phyloP scores from a whole-genome alignment of 2,797 vertebrate species.

The Gorsachius magnificus region DNA sequence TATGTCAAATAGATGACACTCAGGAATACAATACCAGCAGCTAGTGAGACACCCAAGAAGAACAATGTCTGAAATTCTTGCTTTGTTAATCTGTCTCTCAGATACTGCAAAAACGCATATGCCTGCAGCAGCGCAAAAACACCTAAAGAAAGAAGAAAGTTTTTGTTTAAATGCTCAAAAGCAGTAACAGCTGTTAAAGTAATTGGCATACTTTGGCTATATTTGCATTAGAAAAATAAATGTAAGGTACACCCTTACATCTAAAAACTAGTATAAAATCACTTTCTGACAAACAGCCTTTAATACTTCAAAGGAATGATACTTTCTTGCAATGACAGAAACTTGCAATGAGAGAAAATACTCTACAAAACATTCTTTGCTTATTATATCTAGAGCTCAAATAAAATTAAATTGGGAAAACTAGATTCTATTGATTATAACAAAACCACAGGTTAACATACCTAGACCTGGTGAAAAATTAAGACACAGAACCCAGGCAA shows the following conservation, averaged over 20 bases:
- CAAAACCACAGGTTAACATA: not conserved
- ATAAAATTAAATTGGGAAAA: not conserved
- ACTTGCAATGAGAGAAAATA: not conserved
- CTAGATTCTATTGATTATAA: not conserved
- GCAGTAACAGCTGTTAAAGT: not conserved
- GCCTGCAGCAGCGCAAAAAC: conserved; percentile 97
- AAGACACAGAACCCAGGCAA: not conserved
- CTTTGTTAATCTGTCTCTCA: conserved; percentile 94
- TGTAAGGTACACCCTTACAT: not conserved
- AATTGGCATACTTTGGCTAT: not conserved
- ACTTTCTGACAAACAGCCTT: not conserved
- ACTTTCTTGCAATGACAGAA: not conserved
- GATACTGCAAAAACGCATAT: conserved; percentile 96
- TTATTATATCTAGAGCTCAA: not conserved
- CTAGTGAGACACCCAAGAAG: conserved; percentile 95
- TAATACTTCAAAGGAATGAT: not conserved
- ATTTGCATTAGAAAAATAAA: not conserved
- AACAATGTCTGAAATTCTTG: conserved; percentile 99
- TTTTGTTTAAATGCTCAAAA: not conserved
- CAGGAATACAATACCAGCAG: conserved; percentile 93
- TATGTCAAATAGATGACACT: conserved; percentile 98
- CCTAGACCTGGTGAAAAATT: not conserved
- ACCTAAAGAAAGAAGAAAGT: conserved; percentile 72
- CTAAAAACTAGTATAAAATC: not conserved
- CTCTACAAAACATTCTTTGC: not conserved